phyloP scores from a whole-genome alignment of 2,888 invertebrate genomes.

The Arenicola marina region DNA sequence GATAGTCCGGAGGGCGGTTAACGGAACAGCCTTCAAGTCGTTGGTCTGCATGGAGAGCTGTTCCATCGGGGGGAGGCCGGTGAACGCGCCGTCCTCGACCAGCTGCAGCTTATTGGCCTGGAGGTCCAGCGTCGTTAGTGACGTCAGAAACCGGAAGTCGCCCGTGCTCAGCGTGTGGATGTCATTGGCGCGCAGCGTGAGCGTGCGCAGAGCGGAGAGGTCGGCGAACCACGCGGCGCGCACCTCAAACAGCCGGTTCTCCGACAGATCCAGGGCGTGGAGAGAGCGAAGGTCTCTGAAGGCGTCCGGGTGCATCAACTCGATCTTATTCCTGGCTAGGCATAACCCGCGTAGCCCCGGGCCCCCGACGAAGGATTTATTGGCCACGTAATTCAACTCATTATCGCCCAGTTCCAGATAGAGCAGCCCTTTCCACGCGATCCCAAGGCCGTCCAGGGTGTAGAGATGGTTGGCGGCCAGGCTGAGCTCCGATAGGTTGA shows the following conservation, averaged over 20 bases:
- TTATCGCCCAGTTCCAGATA: not conserved
- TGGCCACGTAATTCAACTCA: slow-evolving; percentile 1
- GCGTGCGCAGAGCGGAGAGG: slow-evolving; percentile 8
- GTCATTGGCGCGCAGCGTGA: slow-evolving; percentile 28
- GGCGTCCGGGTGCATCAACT: slow-evolving; percentile 17
- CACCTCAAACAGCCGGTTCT: slow-evolving; percentile 20
- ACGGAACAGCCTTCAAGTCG: slow-evolving; percentile 18
- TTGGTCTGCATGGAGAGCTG: slow-evolving; percentile 21
- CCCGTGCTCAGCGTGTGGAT: slow-evolving; percentile 24
- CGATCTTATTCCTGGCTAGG: not conserved
- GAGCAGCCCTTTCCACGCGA: not conserved
- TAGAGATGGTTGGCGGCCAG: not conserved
- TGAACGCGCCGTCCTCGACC: slow-evolving; percentile 21
- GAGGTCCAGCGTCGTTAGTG: slow-evolving; percentile 20
- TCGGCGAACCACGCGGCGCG: slow-evolving; percentile 27
- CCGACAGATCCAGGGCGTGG: slow-evolving; percentile 17
- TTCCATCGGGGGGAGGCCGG: slow-evolving; percentile 15
- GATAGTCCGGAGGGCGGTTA: slow-evolving; percentile 12
- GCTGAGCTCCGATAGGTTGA: not conserved
- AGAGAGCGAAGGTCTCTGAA: slow-evolving; percentile 15
- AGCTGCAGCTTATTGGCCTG: slow-evolving; percentile 24
- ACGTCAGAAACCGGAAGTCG: slow-evolving; percentile 15
- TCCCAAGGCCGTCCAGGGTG: not conserved
- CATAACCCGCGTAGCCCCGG: not conserved
- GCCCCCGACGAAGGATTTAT: not conserved